Conservation (phyloP, 1,140 invertebrate species). For the Capitella teleta region DNA sequence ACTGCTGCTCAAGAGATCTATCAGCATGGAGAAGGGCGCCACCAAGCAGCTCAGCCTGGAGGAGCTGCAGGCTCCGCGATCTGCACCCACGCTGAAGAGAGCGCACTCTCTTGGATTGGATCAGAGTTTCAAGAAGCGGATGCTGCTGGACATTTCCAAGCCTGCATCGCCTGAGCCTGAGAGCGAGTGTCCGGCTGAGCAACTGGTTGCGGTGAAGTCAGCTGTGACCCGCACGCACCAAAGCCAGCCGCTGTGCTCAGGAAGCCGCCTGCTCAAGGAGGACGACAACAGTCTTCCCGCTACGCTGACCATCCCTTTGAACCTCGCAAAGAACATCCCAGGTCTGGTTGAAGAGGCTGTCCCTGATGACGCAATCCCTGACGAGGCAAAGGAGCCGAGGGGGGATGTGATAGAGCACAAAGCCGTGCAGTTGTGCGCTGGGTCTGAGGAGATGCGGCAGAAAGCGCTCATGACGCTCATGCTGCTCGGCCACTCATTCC, state of each 20-base stretch:
- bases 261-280: no score
- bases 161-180: no score
- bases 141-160: no score
- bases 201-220: no score
- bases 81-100: no score
- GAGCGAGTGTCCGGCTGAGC: no score
- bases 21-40: constrained; percentile 28
- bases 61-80: no score
- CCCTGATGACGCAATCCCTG: background rate
- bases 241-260: no score
- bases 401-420: background rate
- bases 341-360: constrained; percentile 1
- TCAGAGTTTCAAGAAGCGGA: no score
- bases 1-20: constrained; percentile 31
- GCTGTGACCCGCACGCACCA: no score
- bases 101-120: no score
- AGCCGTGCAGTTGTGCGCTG: background rate
- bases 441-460: background rate
- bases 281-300: background rate
- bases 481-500: constrained; percentile 24
- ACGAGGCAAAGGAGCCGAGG: background rate
- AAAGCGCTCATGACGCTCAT: background rate
- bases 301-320: background rate
- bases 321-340: background rate
- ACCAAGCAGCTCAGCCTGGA: no score